These are phyloP conservation scores for Catharus fuscescens DNA, from an alignment of 2,113 vertebrate genomes.

Conservation along the genomic window DNA sequence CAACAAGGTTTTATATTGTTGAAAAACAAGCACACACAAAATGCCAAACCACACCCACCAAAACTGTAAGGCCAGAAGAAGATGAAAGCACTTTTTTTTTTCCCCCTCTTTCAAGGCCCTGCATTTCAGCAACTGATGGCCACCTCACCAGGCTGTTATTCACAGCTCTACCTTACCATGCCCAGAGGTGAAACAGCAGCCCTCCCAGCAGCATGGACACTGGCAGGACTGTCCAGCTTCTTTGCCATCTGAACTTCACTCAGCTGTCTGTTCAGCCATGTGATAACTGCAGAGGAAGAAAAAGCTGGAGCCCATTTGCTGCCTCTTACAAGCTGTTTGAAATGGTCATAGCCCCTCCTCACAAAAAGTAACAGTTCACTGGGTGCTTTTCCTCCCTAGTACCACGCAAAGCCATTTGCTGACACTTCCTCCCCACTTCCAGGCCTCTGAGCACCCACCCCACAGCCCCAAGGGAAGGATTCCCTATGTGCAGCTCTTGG, in stretches of 20 bases:
- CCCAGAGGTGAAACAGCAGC: constrained; percentile 64
- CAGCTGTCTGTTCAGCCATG: constrained; percentile 94
- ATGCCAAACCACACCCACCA: too few species aligned
- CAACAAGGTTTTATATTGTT: neutral
- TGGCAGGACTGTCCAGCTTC: constrained; percentile 72
- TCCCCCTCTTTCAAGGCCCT: neutral
- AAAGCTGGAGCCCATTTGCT: neutral
- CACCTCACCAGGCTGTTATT: neutral
- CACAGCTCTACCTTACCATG: constrained; percentile 57
- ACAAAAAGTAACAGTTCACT: accelerated
- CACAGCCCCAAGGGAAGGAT: neutral
- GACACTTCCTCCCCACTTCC: too few species aligned
- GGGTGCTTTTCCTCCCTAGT: neutral
- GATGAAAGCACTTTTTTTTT: neutral
- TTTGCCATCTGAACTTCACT: constrained; percentile 87
- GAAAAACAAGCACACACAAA: neutral
- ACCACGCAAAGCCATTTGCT: neutral
- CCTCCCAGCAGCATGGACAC: constrained; percentile 58
- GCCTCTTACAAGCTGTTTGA: neutral
- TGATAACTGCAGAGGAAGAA: constrained; percentile 82
- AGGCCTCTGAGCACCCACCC: neutral
- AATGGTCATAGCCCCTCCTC: neutral
- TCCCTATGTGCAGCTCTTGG: neutral
- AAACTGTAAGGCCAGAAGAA: neutral
- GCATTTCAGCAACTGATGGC: neutral